Evolutionary conservation across 2,113 vertebrate species (phyloP), one percentile per base, ranked within the genome.

Genomic region (Neodontobutis hainanensis): DNA sequence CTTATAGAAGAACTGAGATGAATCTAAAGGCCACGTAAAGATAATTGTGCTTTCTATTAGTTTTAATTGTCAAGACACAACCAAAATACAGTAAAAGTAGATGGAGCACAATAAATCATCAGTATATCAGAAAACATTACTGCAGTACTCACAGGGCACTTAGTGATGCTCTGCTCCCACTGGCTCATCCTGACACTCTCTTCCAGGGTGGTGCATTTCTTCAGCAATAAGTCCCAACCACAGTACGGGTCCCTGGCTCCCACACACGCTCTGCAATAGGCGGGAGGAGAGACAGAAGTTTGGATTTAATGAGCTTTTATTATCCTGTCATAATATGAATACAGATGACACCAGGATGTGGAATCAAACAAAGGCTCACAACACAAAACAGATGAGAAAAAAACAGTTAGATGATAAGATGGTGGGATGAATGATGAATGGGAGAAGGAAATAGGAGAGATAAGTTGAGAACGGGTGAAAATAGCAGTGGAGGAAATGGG

Each of bases 241-340:
- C 97, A 99, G 52, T 99, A 99, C 0, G 97, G 97, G 86, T 99
- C 97, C 68, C 96, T 94, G 61, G 97, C 96, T 59, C 95, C 95
- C 16, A 96, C 91, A 69, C 97, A 99, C 15, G 95, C 83, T 53
- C 97, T 99, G 91, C 42, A 69, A 56, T 15, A 40, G 27, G 27
- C 16, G 38, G 14, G 65, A 72, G 36, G 47, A 72, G 15, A 52
- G 53, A 64, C 1, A 40, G 65, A n/a, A 44, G 59, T 64, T 65
- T 2, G 35, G 4, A 6, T 78, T 64, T 65, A 75, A 69, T 49
- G 27, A 45, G 44, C 51, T 74, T 78, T 55, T 71, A 69, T 70
- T 42, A 68, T 66, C 9, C 65, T 52, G 70, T 81, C 73, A 59
- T 27, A 12, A 16, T 47, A 51, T 70, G 64, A 47, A 46, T 32